Evolutionary conservation across 2,888 invertebrate species (phyloP), one percentile per base, ranked within the genome.

Genomic region (Nomada goodeniana): DNA sequence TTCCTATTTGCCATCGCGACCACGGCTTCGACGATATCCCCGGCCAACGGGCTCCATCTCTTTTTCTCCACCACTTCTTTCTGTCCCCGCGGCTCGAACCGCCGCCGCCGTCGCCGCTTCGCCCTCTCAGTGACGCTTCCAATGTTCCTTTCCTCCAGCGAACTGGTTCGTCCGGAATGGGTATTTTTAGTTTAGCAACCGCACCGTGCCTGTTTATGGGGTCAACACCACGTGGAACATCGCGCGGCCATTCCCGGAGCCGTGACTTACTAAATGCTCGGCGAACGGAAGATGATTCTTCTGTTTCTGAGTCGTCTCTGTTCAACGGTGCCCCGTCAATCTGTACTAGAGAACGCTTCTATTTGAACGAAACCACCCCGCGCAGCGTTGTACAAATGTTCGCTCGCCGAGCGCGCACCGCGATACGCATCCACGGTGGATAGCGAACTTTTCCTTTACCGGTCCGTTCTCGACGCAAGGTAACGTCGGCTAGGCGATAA

Each of bases 141-240:
- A 36, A 15, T 73, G 72, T 80, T 88, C 88, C 84, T 87, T 87
- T 82, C 82, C 80, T 59, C 77, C 74, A 57, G 76, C 85, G 82
- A 88, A 89, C 87, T 90, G 88, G 90, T 89, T 88, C 87, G 84
- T 78, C 82, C 87, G 88, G 79, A 83, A 78, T 76, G 81, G 82
- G 79, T 91, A 91, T 91, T 91, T 91, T 91, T 91, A 90, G 90
- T 88, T 88, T 80, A 78, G 83, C 74, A 74, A 79, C 81, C 80
- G 78, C 82, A 78, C 82, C 60, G 75, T 86, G 82, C 87, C 90
- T 88, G 89, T 91, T 89, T 91, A 89, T 86, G 91, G 87, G 91
- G 88, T 91, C 90, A 91, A 89, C 91, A 90, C 88, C 90, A 88
- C 83, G 87, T 42, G 76, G 69, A 84, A 80, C 73, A 71, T 79